These are phyloP conservation scores for Mormyrus hasselquistii DNA, from an alignment of 2,797 vertebrate species.

Conservation along the genomic window DNA sequence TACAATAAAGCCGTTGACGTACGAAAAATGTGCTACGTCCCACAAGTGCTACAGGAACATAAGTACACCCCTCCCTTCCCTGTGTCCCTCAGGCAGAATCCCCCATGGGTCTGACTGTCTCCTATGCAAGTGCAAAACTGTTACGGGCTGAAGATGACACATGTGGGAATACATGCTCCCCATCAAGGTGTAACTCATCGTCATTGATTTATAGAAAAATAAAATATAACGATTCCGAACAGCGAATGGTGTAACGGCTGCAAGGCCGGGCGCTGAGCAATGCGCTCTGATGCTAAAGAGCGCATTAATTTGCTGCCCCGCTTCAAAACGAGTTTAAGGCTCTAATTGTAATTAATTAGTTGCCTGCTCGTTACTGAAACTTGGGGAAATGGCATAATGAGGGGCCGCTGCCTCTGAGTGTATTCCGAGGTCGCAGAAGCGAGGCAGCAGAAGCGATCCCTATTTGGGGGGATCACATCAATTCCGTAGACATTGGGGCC, in stretches of 20 bases:
- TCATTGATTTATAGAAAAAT: neutral
- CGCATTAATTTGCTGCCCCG: neutral
- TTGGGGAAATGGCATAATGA: constrained; percentile 50
- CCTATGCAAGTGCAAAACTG: neutral
- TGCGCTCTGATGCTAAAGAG: neutral
- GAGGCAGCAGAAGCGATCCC: constrained; percentile 48
- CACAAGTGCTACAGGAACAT: neutral
- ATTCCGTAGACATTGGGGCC: constrained; percentile 58
- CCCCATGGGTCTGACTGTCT: neutral
- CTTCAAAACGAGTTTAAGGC: constrained; percentile 20
- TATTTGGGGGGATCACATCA: constrained; percentile 52
- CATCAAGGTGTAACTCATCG: neutral
- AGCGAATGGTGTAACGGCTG: neutral
- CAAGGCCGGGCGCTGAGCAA: neutral
- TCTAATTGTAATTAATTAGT: constrained; percentile 44
- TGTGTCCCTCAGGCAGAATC: neutral
- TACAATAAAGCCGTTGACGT: neutral
- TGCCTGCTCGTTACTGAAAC: constrained; percentile 45
- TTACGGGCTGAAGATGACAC: neutral
- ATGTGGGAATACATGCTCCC: neutral
- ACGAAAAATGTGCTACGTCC: neutral
- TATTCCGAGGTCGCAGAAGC: constrained; percentile 58
- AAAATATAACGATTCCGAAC: neutral
- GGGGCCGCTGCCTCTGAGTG: constrained; percentile 45
- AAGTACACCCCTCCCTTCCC: neutral